Percentiles rank a stretch among this genome's conserved stretches.
These are phyloP conservation scores for Fabriciana adippe DNA, from an alignment of 2,888 invertebrate genomes.

Conservation along the genomic window DNA sequence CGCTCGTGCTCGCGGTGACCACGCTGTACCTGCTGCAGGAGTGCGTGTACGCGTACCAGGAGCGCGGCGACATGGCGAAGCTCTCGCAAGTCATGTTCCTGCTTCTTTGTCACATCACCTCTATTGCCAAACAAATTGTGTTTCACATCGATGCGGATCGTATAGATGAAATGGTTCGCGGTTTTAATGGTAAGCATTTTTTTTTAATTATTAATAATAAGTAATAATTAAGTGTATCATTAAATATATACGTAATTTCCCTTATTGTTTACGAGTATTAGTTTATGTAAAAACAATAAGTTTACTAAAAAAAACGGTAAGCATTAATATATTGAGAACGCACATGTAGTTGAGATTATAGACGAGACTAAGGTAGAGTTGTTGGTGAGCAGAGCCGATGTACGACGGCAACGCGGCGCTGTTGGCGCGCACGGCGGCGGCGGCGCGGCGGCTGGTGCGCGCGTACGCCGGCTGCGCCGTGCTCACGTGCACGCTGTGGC, in stretches of 20 bases:
- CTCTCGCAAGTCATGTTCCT: constrained; percentile 72
- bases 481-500: constrained; percentile 65
- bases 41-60: constrained; percentile 58
- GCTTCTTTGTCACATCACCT: constrained; percentile 71
- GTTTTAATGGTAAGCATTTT: constrained; percentile 43
- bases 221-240: too few species aligned
- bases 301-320: not conserved
- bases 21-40: constrained; percentile 55
- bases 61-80: constrained; percentile 61
- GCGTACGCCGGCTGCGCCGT: constrained; percentile 57
- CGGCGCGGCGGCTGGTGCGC: constrained; percentile 44
- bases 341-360: too few species aligned
- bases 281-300: not conserved
- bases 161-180: constrained; percentile 47
- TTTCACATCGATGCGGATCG: constrained; percentile 52
- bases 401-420: constrained; percentile 31
- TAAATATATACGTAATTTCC: too few species aligned
- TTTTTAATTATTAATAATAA: not conserved
- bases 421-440: constrained; percentile 37
- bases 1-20: constrained; percentile 49
- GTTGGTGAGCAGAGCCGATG: constrained; percentile 29
- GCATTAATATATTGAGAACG: too few species aligned
- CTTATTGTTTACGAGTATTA: too few species aligned
- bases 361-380: not conserved
- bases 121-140: constrained; percentile 65